Evolutionary conservation across 2,113 vertebrate genomes (phyloP).

Genomic region (Damaliscus lunatus): DNA sequence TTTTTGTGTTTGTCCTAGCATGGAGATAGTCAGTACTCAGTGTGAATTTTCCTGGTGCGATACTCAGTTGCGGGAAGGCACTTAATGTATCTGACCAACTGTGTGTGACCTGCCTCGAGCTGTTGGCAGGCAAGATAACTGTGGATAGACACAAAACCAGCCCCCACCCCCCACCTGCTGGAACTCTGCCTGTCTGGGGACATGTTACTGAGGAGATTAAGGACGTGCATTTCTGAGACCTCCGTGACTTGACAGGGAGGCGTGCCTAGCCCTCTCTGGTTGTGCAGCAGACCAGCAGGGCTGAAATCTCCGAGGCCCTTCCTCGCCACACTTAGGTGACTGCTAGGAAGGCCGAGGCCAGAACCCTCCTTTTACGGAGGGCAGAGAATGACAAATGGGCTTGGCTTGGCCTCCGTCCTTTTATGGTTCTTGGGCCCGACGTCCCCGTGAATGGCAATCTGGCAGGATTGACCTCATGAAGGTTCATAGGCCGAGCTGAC

Average conservation of each 20-base stretch:
- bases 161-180: background rate
- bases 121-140: background rate
- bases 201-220: background rate
- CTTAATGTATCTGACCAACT: background rate
- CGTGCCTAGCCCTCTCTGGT: background rate
- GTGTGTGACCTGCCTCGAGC: background rate
- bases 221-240: background rate
- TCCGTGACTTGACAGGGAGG: background rate
- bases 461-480: constrained; percentile 17
- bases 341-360: background rate
- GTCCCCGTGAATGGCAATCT: background rate
- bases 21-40: background rate
- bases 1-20: constrained; percentile 29
- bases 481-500: constrained; percentile 60
- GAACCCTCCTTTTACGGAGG: constrained; percentile 31
- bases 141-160: background rate
- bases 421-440: constrained; percentile 28
- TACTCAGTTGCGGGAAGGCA: background rate
- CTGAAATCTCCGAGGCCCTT: background rate
- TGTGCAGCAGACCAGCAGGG: constrained; percentile 19
- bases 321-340: background rate
- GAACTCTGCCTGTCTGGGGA: background rate
- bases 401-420: constrained; percentile 56
- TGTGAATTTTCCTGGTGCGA: background rate
- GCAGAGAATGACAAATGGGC: background rate